Conservation (phyloP, 1,140 invertebrate genomes). For the Drosophila eugracilis region DNA sequence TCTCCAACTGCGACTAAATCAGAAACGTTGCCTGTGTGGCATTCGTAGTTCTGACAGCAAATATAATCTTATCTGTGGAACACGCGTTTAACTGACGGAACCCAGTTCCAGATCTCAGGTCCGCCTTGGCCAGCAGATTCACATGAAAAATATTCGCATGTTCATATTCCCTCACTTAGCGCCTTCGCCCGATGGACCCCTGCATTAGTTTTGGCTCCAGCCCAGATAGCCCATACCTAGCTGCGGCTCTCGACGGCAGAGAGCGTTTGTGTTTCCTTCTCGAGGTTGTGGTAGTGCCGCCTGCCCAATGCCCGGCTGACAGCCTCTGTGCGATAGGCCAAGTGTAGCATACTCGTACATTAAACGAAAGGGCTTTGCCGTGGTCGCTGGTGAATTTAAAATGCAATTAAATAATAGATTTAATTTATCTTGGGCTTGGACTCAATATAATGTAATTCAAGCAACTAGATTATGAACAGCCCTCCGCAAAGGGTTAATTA, state of each 20-base stretch:
- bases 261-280: neutral
- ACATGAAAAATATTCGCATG: constrained; percentile 76
- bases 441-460: constrained; percentile 42
- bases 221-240: constrained; percentile 31
- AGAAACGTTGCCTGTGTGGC: neutral
- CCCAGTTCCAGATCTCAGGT: constrained; percentile 5
- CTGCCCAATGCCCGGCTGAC: constrained; percentile 9
- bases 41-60: constrained; percentile 49
- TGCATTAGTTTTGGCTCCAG: constrained; percentile 64
- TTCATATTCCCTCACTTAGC: constrained; percentile 36
- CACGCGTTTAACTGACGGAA: constrained; percentile 53
- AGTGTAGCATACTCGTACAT: constrained; percentile 62
- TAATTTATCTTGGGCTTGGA: constrained; percentile 19
- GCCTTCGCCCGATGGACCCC: constrained; percentile 43
- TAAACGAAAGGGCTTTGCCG: constrained; percentile 22
- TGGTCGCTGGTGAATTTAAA: constrained; percentile 49
- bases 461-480: constrained; percentile 59
- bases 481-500: constrained; percentile 61
- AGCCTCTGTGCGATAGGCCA: constrained; percentile 39
- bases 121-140: constrained; percentile 42
- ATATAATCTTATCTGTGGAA: constrained; percentile 72
- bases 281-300: neutral
- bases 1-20: neutral
- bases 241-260: constrained; percentile 2
- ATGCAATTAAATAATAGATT: constrained; percentile 68